Evolutionary conservation across 1,140 invertebrate genomes (phyloP), one percentile per base, ranked within the genome.

Genomic region (Papilio polytes): DNA sequence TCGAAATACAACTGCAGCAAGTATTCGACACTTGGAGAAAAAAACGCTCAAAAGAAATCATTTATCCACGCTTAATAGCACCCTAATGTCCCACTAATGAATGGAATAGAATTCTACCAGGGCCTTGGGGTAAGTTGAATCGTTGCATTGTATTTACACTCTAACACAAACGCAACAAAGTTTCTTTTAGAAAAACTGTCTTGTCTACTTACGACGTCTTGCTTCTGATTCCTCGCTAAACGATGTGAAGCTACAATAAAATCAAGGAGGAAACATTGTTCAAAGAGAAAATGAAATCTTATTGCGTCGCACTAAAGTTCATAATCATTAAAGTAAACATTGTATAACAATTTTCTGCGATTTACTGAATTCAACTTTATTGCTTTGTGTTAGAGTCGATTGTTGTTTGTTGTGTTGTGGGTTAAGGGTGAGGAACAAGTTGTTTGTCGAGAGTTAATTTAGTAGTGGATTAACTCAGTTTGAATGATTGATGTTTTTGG

Each of bases 401-500:
- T 87, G 85, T 90, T 74, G 83, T 74, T 66, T 85, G 87, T 80
- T 10, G 22, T 18, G 6, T 79, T 81, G 80, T 82, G 70, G 80
- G 81, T 86, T 88, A 89, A 87, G 89, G 87, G 87, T 78, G 78
- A 59, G 89, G 80, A 80, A 85, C 83, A 81, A 78, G 78, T 84
- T 88, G 89, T 92, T 91, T 92, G 89, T 88, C 84, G 83, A 85
- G 87, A 91, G 90, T 92, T 92, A 94, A 92, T 94, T 94, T 94
- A 90, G 92, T 94, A 92, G 90, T 87, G 87, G 91, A 94, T 94
- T 91, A 91, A 92, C 86, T 91, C 86, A 87, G 89, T 92, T 92
- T 92, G 90, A 91, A 88, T 90, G 91, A 92, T 92, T 92, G 92
- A 92, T 94, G 91, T 92, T 90, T 91, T 90, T 88, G 88, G 87